Percentiles rank a stretch among this genome's conserved stretches.
Conservation (phyloP, 2,888 invertebrate genomes). For the Onthophagus sagittarius region DNA sequence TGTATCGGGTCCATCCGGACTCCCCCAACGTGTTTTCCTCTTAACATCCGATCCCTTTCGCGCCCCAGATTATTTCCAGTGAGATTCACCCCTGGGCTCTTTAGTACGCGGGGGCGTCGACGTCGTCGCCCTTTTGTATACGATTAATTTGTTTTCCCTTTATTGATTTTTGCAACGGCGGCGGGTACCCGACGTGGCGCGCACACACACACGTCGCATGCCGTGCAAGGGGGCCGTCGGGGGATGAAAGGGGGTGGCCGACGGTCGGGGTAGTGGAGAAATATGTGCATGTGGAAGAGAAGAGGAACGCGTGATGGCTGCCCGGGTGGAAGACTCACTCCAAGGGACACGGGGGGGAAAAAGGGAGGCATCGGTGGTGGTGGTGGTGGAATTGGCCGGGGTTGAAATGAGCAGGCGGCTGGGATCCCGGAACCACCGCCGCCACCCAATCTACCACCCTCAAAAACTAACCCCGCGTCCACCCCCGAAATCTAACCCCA, state of each 20-base stretch:
- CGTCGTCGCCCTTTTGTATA: constrained; percentile 7
- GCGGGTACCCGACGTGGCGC: neutral
- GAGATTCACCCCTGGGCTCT: neutral
- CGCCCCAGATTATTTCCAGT: neutral
- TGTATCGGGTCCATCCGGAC: no score
- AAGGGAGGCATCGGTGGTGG: neutral
- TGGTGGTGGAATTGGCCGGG: neutral
- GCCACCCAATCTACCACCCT: neutral
- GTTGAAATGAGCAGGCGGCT: neutral
- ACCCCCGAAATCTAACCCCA: no score
- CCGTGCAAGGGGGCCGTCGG: neutral
- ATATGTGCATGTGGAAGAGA: neutral
- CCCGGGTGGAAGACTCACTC: neutral
- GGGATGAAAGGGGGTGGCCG: neutral
- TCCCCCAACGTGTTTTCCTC: neutral
- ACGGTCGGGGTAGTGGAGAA: neutral
- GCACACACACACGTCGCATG: constrained; percentile 1
- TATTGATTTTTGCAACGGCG: constrained; percentile 11
- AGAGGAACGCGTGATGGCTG: neutral
- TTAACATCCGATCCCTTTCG: neutral
- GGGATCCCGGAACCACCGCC: neutral
- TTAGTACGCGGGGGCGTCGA: neutral
- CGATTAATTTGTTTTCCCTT: constrained; percentile 14
- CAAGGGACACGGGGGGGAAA: neutral
- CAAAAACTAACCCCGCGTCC: no score